Evolutionary conservation across 2,113 vertebrate species (phyloP), one percentile per base, ranked within the genome.

Genomic region (Cochlearius cochlearius): DNA sequence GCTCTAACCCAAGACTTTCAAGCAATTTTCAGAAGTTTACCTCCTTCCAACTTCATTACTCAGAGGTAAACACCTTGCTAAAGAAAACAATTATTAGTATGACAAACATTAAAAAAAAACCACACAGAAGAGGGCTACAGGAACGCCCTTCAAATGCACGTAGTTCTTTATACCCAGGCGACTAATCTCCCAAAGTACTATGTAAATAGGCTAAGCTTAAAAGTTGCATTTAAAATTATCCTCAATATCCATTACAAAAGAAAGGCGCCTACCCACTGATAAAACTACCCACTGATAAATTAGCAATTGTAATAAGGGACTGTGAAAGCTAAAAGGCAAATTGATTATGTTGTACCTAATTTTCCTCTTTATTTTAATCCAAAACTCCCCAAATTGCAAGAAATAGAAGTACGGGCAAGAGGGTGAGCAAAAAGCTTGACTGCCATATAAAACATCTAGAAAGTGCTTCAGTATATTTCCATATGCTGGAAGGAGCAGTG

Each of bases 161-260:
- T 2, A 58, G 38, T 36, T 90, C 92, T 91, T 89, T 63, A 55
- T 72, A 96, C 49, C 17, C 22, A 16, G 92, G 60, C 18, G 0
- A 73, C 88, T 71, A 34, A 67, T 95, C 86, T 95, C 94, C 56
- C 96, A 81, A 80, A 96, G 90, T 82, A 49, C 84, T 96, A 89
- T 71, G 74, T 67, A 96, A 97, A 97, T 93, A 92, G 55, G 77
- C 62, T 76, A 63, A 95, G 85, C 60, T 96, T 96, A 86, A 86
- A 86, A 92, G 95, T 72, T 92, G 62, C 55, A 94, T 95, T 98
- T 95, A 94, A 84, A 90, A 96, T 91, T 95, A 97, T 60, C 83
- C 90, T 84, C 89, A 96, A 68, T 92, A 97, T 97, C 86, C 81
- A 93, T 76, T 96, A 96, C 77, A 97, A 94, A 96, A 95, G 96